Base-by-base conservation (phyloP, 2,113 vertebrate species). In the Melanostigma gelatinosum region DNA sequence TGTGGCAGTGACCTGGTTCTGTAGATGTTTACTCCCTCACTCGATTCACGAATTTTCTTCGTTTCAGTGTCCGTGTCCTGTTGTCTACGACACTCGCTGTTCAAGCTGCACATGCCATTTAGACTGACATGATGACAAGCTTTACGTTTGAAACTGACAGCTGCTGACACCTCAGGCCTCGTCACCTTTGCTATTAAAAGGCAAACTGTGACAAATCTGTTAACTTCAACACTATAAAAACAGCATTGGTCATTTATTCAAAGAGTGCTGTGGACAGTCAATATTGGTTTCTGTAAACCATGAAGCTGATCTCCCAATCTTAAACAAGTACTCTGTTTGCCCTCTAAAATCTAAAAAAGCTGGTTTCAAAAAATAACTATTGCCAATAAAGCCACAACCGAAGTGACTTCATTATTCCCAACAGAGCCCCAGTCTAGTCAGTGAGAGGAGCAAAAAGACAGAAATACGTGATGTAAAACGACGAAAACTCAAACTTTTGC, bases 21-120 rank as follows among this genome's bases (percentile, higher is more conserved):
- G 24, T 44, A 22, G 29, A 20, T 42, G 36, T 46, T 5, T 20
- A 36, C 32, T 64, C n/a, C 18, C 46, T 55, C 65, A 38, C 44
- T 63, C n/a, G 12, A 46, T 67, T 54, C 38, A 65, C 67, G 27
- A 12, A 34, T 81, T 55, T 27, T 54, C 24, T 22, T 65, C 32
- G 34, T 77, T 63, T 67, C 62, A 9, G 2, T 20, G 38, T 69
- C 55, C 74, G 75, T 55, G 71, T 58, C 24, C 32, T 44, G 54
- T 48, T 75, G 58, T 75, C 50, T 82, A 46, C 42, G 75, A 36
- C 24, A 16, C 61, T 72, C 67, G 10, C 61, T 72, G 66, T 62
- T 85, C 54, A 66, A 63, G 50, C 63, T 48, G 61, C 73, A 78
- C 42, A 55, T 77, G 72, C 75, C 88, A 85, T 63, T 80, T 80